phyloP scores from a whole-genome alignment of 2,888 invertebrate species.

The Sturmia bella region DNA sequence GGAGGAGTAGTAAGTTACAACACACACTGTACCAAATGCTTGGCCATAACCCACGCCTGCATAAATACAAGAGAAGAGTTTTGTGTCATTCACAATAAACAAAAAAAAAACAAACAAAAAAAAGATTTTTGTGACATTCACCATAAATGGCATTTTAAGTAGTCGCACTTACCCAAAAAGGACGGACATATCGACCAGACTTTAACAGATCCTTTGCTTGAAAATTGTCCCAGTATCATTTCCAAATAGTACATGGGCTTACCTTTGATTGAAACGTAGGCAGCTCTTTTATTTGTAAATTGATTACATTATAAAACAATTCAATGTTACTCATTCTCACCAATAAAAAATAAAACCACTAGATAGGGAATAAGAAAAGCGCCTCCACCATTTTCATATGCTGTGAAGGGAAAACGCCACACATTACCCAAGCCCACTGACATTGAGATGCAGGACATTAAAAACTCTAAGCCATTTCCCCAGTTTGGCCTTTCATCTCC shows the following conservation, averaged over 20 bases:
- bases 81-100: neutral
- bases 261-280: conserved; percentile 48
- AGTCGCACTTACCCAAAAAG: conserved; percentile 86
- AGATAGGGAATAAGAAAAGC: conserved; percentile 89
- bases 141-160: conserved; percentile 76
- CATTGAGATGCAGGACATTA: conserved; percentile 89
- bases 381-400: conserved; percentile 88
- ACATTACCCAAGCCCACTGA: conserved; percentile 89
- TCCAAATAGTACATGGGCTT: conserved; percentile 92
- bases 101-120: neutral
- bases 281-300: neutral
- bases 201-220: conserved; percentile 89
- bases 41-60: conserved; percentile 88
- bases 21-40: conserved; percentile 84
- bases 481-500: conserved; percentile 79
- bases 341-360: conserved; percentile 85
- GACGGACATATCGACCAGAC: conserved; percentile 86
- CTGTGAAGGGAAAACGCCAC: conserved; percentile 86
- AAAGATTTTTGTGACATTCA: too few relatives aligned
- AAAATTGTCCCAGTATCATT: conserved; percentile 91
- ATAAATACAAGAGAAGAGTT: conserved; percentile 56
- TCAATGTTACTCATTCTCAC: conserved; percentile 70
- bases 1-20: conserved; percentile 89
- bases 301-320: neutral
- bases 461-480: conserved; percentile 86